Evolutionary conservation across 1,140 invertebrate genomes (phyloP), one percentile per base, ranked within the genome.

Genomic region (Drosophila auraria): DNA sequence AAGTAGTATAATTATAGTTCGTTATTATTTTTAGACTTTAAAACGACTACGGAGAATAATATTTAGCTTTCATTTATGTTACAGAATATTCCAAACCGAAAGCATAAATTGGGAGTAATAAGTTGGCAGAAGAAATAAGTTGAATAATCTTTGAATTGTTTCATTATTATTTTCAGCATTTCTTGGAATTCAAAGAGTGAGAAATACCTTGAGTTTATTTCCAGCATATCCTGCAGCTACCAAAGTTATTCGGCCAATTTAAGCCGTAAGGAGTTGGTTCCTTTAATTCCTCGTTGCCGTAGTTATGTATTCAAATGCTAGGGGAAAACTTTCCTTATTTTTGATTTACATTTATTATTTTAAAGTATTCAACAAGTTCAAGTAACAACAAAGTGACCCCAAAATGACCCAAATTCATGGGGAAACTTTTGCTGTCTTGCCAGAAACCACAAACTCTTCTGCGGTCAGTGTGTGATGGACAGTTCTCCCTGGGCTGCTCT

Each of bases 331-430:
- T 66, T 57, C 14, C 11, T n/a, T 12, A 30, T 17, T 42, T 17
- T 14, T 40, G 14, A 57, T 57, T 15, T 62, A 6, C 38, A 45
- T 68, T 68, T 15, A 23, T 53, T 64, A 69, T 63, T 60, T 75
- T 36, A 54, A 72, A 63, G 50, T 38, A 38, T 49, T 56, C 63
- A 68, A 69, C 68, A 69, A 56, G 50, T 68, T 70, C 14, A 11
- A 45, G 23, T 33, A 40, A 47, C 40, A 69, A 36, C 40, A 57
- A 56, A 69, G 15, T 40, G 62, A 65, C 79, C 80, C 49, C 51
- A 77, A 77, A 73, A 56, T 80, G 76, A 73, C 66, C 83, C 45
- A 80, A 82, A 87, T 87, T 51, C 76, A 49, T 62, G 56, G 50
- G 50, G 60, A 79, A 65, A 58, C 33, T 77, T 77, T 42, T 25